Percentiles rank a stretch among this genome's conserved stretches.
These are phyloP conservation scores for Allolobophora icterica DNA, from an alignment of 2,888 invertebrate species.

Conservation along the genomic window DNA sequence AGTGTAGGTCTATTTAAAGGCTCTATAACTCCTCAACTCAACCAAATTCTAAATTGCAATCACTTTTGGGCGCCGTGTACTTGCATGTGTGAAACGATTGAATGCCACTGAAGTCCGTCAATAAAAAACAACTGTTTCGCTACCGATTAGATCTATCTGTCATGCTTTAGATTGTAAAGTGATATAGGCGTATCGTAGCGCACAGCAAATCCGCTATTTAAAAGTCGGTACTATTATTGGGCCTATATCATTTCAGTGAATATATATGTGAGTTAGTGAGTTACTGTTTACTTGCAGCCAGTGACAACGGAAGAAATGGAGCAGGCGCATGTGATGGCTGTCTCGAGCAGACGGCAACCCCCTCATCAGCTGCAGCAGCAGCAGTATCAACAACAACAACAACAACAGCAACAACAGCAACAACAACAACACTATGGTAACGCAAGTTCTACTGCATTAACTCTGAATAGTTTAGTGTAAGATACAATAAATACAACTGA, in stretches of 20 bases:
- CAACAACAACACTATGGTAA: conserved; percentile 17
- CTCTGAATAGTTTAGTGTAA: not conserved
- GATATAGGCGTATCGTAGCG: not conserved
- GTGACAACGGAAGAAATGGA: not conserved
- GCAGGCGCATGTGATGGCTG: not conserved
- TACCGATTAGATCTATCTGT: not conserved
- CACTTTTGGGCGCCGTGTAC: not conserved
- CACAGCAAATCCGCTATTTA: not conserved
- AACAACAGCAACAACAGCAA: not conserved
- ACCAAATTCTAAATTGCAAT: not conserved
- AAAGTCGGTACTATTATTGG: not conserved
- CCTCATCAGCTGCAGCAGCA: not conserved
- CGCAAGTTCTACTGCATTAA: not conserved
- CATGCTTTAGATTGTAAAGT: not conserved
- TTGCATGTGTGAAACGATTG: not conserved
- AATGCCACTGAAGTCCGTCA: not conserved
- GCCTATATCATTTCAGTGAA: not conserved
- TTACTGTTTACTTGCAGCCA: not conserved
- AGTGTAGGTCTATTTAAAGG: not conserved
- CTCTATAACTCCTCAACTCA: not conserved
- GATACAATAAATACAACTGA: not conserved
- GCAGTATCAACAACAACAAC: not conserved
- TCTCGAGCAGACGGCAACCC: not conserved
- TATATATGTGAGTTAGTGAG: not conserved
- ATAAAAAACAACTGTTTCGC: not conserved